Evolutionary conservation across 2,888 invertebrate species (phyloP).

Genomic region (Sylvicola cinctus): DNA sequence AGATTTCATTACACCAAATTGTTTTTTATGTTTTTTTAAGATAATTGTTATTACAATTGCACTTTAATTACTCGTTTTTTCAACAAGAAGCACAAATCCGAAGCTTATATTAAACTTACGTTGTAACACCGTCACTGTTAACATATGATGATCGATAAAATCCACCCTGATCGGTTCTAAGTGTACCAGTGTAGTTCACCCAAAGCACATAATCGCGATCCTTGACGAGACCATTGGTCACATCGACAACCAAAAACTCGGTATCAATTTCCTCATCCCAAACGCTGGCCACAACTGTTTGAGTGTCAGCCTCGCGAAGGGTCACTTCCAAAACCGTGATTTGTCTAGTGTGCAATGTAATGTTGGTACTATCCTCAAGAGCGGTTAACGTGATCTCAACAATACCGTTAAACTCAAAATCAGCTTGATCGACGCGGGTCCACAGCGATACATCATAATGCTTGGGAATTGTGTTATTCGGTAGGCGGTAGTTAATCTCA

Average conservation of each 20-base stretch:
- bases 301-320: not conserved
- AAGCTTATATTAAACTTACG: slow-evolving; percentile 9
- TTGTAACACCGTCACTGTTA: slow-evolving; percentile 11
- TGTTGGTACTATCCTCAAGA: slow-evolving; percentile 17
- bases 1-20: too few species aligned
- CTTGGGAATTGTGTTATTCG: slow-evolving; percentile 28
- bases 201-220: slow-evolving; percentile 22
- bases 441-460: slow-evolving; percentile 27
- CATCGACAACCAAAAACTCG: slow-evolving; percentile 4
- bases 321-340: not conserved
- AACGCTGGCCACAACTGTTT: not conserved
- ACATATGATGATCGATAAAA: slow-evolving; percentile 37
- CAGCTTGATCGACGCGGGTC: slow-evolving; percentile 15
- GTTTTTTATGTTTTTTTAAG: too few species aligned
- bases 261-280: slow-evolving; percentile 3
- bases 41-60: too few species aligned
- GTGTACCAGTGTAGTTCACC: slow-evolving; percentile 33
- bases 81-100: too few species aligned
- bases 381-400: slow-evolving; percentile 13
- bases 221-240: not conserved
- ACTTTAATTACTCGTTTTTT: too few species aligned
- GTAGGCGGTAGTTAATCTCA: slow-evolving; percentile 24
- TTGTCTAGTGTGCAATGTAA: slow-evolving; percentile 14
- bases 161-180: slow-evolving; percentile 38
- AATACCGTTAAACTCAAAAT: slow-evolving; percentile 12